Conservation (phyloP, 2,888 invertebrate genomes). For the Acholoe squamosa region DNA sequence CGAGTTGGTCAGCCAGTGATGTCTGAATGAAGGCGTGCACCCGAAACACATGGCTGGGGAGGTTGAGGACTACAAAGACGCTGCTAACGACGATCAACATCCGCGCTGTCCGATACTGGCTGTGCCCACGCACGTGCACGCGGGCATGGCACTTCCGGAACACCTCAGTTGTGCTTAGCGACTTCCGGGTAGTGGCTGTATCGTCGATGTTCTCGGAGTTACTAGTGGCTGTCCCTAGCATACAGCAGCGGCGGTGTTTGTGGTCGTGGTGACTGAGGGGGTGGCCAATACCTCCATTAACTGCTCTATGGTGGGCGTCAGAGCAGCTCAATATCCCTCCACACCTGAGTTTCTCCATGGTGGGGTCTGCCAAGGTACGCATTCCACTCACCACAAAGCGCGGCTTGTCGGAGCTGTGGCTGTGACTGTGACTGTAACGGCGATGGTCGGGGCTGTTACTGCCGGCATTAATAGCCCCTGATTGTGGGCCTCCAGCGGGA, state of each 20-base stretch:
- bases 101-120: constrained; percentile 64
- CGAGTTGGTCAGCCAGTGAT: constrained; percentile 39
- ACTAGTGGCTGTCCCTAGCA: background rate
- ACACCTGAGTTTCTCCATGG: constrained; percentile 4
- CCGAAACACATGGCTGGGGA: constrained; percentile 65
- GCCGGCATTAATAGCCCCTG: background rate
- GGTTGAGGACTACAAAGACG: constrained; percentile 66
- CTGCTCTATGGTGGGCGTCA: background rate
- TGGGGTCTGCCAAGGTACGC: constrained; percentile 26
- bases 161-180: constrained; percentile 29
- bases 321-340: background rate
- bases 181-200: background rate
- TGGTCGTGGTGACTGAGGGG: background rate
- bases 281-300: too few species aligned
- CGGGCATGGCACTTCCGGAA: constrained; percentile 53
- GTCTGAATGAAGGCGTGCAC: constrained; percentile 64
- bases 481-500: background rate
- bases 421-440: background rate
- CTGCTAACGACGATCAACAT: constrained; percentile 66
- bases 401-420: constrained; percentile 50
- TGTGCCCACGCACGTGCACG: constrained; percentile 46
- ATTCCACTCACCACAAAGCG: constrained; percentile 35
- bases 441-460: background rate
- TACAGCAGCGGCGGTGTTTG: background rate
- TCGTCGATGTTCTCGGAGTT: background rate